Evolutionary conservation across 1,140 invertebrate genomes (phyloP), one percentile per base, ranked within the genome.

Genomic region (Drosophila lini): DNA sequence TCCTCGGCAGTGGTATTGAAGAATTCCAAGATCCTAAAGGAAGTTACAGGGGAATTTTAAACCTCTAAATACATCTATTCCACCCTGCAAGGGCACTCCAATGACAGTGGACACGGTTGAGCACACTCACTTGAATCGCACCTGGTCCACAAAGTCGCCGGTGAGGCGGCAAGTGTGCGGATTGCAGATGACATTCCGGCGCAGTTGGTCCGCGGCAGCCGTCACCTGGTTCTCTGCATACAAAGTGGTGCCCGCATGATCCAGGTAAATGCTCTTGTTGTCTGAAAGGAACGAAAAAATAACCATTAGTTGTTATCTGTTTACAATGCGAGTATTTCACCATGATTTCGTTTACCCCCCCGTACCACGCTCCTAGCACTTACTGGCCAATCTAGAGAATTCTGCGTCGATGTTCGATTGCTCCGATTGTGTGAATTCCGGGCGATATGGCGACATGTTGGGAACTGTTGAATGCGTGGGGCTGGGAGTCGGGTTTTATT

Each of bases 171-270:
- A 97, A 16, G 95, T 95, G 93, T 99, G 98, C 36, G 98, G 98
- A 94, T 99, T 99, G 67, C 96, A 96, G 91, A 97, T 97, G 7
- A 98, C 88, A 93, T 95, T 95, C 15, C 91, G 92, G 28, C 94
- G 92, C 42, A 98, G 93, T 83, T 96, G 94, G 42, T 94, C 89
- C 36, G 94, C 93, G n/a, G 96, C 91, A 48, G 94, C 93, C 68
- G 95, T 92, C 19, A 99, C 93, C 93, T 98, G 96, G 69, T 93
- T 94, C 82, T 95, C 93, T 3, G 97, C 94, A 91, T 98, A 98
- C 32, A 98, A 92, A 25, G 97, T 96, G 19, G 97, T 94, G 19
- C 98, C 98, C 41, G 97, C 96, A 95, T 99, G 96, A 93, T 99
- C 98, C 77, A 99, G 93, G 93, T 98, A 99, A 62, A 94, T 95